Evolutionary conservation across 2,888 invertebrate species (phyloP).

Genomic region (Ormyrus nitidulus): DNA sequence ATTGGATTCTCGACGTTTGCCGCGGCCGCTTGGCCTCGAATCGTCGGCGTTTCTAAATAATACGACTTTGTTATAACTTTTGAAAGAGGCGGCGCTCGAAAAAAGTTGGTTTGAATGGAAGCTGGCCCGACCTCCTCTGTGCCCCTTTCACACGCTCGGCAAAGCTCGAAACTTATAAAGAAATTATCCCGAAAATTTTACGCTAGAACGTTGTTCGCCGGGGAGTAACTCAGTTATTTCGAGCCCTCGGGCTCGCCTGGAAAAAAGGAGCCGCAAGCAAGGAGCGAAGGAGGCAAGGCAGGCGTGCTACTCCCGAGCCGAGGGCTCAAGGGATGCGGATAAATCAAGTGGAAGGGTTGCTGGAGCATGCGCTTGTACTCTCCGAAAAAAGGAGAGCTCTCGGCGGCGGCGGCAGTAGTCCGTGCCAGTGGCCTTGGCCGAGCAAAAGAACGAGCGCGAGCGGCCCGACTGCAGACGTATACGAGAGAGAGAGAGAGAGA

Average conservation of each 20-base stretch:
- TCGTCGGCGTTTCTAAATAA: no score
- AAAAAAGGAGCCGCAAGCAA: conserved; percentile 5
- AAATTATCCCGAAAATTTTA: conserved; percentile 28
- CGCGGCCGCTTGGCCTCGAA: no score
- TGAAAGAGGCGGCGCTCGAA: no score
- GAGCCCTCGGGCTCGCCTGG: background rate
- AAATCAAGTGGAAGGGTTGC: conserved; percentile 70
- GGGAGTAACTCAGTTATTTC: conserved; percentile 30
- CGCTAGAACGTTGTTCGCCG: conserved; percentile 3
- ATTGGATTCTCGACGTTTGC: background rate
- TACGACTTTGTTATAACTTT: no score
- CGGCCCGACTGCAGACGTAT: background rate
- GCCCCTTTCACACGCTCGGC: background rate
- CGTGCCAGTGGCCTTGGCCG: conserved; percentile 47
- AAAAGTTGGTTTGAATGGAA: no score
- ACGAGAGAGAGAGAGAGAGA: conserved; percentile 14
- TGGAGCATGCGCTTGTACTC: conserved; percentile 63
- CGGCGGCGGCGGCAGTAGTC: no score
- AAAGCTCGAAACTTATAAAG: conserved; percentile 25
- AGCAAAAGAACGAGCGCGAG: conserved; percentile 38
- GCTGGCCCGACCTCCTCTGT: no score
- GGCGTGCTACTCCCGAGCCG: conserved; percentile 22
- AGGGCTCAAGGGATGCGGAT: conserved; percentile 64
- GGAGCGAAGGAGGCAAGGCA: background rate
- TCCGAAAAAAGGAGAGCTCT: conserved; percentile 40